A percentile compares a stretch with the other conserved stretches of the same genome.
Conservation (phyloP, 2,888 invertebrate genomes). For the Agonopterix subpropinquella region DNA sequence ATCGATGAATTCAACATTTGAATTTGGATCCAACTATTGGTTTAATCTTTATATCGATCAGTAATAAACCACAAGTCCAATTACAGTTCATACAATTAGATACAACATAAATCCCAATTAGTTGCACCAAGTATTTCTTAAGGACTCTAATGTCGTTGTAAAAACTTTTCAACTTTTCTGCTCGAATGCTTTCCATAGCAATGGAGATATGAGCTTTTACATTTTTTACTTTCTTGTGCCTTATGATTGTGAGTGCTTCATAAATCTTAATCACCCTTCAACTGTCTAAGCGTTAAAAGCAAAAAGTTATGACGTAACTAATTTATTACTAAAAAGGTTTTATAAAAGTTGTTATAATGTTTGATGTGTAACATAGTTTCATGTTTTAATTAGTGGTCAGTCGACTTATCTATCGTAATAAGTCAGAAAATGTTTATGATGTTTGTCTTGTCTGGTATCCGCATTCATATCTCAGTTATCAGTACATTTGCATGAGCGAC, state of each 20-base stretch:
- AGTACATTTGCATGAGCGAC: background rate
- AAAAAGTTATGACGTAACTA: conserved; percentile 15
- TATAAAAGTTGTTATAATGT: conserved; percentile 2
- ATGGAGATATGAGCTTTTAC: conserved; percentile 7
- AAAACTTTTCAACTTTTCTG: conserved; percentile 9
- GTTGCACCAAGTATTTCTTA: background rate
- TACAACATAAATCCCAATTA: background rate
- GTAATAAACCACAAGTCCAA: background rate
- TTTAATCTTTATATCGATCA: background rate
- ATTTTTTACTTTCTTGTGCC: conserved; percentile 14
- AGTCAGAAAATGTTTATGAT: background rate
- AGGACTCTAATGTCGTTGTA: conserved; percentile 1
- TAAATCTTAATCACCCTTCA: conserved; percentile 24
- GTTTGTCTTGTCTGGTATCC: conserved; percentile 1
- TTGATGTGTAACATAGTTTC: conserved; percentile 2
- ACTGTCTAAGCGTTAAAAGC: conserved; percentile 18
- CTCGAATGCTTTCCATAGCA: conserved; percentile 11
- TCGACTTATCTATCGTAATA: background rate
- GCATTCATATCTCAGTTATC: background rate
- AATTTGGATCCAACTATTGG: no score
- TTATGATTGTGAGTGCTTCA: conserved; percentile 13
- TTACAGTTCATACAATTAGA: background rate
- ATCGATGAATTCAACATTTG: no score
- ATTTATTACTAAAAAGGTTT: conserved; percentile 17
- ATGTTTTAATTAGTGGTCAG: conserved; percentile 9